Conservation (phyloP, 2,797 vertebrate genomes). For the Falco naumanni region DNA sequence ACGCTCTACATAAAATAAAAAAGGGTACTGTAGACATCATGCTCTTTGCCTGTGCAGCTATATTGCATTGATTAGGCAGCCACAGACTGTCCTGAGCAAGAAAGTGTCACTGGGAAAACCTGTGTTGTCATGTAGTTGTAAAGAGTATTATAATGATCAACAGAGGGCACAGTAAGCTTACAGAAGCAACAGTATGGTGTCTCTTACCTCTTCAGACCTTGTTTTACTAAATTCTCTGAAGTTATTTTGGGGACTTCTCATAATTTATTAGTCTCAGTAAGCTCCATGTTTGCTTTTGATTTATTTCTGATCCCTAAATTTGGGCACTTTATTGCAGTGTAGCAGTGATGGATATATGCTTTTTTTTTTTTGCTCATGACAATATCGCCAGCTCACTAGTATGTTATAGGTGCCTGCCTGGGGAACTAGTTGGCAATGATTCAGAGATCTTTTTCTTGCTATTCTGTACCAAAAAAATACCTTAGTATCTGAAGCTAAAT, state of each 20-base stretch:
- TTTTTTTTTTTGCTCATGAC: not conserved
- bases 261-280: not conserved
- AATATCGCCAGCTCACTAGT: not conserved
- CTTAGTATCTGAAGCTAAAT: not conserved
- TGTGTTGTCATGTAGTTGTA: not conserved
- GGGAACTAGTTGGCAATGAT: not conserved
- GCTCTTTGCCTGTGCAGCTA: not conserved
- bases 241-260: not conserved
- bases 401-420: not conserved
- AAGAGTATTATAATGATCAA: not conserved
- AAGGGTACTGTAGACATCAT: not conserved
- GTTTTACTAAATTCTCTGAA: not conserved
- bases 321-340: not conserved
- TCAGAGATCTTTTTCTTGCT: not conserved
- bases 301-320: not conserved
- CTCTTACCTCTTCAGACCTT: not conserved
- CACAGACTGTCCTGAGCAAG: not conserved
- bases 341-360: not conserved
- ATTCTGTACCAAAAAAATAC: not conserved
- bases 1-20: not conserved
- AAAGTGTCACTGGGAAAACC: not conserved
- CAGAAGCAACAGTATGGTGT: not conserved
- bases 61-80: not conserved
- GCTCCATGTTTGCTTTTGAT: not conserved
- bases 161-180: conserved; percentile 35